Evolutionary conservation across 2,888 invertebrate species (phyloP).

Genomic region (Dorcus parallelipipedus): DNA sequence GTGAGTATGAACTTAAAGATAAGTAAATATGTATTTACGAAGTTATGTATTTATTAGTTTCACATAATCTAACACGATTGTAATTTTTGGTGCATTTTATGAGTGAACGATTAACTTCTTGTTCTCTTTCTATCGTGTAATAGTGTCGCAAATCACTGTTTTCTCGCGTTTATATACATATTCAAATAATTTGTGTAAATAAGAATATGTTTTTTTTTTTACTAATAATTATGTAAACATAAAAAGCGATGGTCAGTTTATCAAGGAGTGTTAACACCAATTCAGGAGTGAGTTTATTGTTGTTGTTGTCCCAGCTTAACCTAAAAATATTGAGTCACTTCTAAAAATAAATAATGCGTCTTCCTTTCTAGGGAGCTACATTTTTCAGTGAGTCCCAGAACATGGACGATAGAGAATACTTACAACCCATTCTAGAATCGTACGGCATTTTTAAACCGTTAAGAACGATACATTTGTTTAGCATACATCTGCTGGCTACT

Average conservation of each 20-base stretch:
- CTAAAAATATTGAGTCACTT: neutral
- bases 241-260: constrained; percentile 34
- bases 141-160: too few relatives aligned
- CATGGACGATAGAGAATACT: constrained; percentile 44
- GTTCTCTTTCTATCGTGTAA: too few relatives aligned
- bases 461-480: constrained; percentile 39
- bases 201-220: neutral
- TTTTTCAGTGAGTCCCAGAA: constrained; percentile 48
- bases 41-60: too few relatives aligned
- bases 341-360: constrained; percentile 1
- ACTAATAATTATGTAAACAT: neutral
- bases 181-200: too few relatives aligned
- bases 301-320: neutral
- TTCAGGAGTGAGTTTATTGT: constrained; percentile 29
- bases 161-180: too few relatives aligned
- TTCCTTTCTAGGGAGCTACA: constrained; percentile 47
- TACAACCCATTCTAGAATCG: constrained; percentile 45
- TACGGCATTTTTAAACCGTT: constrained; percentile 45
- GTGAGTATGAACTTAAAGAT: too few relatives aligned
- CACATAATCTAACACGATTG: too few relatives aligned
- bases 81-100: too few relatives aligned
- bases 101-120: too few relatives aligned
- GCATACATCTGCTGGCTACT: constrained; percentile 38
- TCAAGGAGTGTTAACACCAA: constrained; percentile 32
- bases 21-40: too few relatives aligned